Conservation (phyloP, 1,140 invertebrate species). For the Temnothorax curvispinosus region DNA sequence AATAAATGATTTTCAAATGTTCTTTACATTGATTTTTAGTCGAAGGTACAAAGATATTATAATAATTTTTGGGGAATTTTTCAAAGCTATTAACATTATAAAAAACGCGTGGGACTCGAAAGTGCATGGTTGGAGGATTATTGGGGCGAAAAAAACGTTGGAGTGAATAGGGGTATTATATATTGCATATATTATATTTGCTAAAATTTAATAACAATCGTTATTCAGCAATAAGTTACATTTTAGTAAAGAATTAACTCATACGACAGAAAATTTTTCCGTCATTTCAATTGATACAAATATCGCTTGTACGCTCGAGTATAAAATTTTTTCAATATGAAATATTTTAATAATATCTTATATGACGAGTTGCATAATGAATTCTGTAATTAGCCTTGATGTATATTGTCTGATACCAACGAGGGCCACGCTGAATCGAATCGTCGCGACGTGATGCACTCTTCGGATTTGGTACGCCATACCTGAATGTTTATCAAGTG, state of each 20-base stretch:
- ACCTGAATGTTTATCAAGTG: conserved; percentile 83
- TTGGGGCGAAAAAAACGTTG: too few species aligned
- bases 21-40: too few species aligned
- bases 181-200: not conserved
- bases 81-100: too few species aligned
- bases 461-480: conserved; percentile 83
- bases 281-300: not conserved
- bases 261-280: not conserved
- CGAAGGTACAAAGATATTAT: too few species aligned
- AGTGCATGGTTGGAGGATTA: too few species aligned
- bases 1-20: too few species aligned
- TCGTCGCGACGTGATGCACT: conserved; percentile 79
- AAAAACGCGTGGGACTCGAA: too few species aligned
- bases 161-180: too few species aligned
- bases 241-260: not conserved
- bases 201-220: not conserved
- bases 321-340: not conserved
- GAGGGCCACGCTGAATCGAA: conserved; percentile 41
- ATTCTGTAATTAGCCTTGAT: conserved; percentile 37
- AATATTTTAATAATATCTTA: not conserved
- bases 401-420: not conserved
- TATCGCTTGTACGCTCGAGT: not conserved
- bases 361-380: not conserved
- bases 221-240: not conserved
- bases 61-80: too few species aligned